Evolutionary conservation across 1,140 invertebrate species (phyloP), one percentile per base, ranked within the genome.

Genomic region (Amphibalanus amphitrite): DNA sequence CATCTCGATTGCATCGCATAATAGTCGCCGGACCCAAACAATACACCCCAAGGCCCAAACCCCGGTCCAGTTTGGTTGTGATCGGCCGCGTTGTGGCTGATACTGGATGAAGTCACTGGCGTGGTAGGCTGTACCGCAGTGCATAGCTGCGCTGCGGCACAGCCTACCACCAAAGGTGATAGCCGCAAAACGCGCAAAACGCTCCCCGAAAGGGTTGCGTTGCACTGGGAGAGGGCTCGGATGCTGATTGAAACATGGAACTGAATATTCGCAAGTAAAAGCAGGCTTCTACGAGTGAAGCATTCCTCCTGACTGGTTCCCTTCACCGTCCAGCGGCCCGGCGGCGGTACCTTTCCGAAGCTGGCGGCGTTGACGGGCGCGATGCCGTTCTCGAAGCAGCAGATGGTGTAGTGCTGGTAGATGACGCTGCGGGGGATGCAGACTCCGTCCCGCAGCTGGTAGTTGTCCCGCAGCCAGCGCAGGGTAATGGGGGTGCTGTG

Each of bases 291-390:
- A 13, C 47, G 25, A 59, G 47, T 25, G 13, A 13, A 13, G 13
- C 25, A 15, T 59, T 59, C 13, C 25, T 59, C 25, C 25, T 59
- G 25, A 15, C 25, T 59, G 47, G 13, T 8, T 67, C 28, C 29
- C 64, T 71, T 67, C n/a, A 68, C n/a, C 30, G 25, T 40, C 67
- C 68, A 38, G 3, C 40, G 3, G 4, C 6, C 40, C 25, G 69
- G 47, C 70, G 3, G 20, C 38, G 26, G 17, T 28, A 84, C 84
- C 81, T 85, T 85, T 70, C 84, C 84, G 75, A 85, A 85, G 72
- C 83, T 84, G 28, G 84, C 84, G 0, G 84, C 84, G 74, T 85
- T 85, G 70, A 85, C 83, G 0, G 84, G 84, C 72, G 83, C 81
- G 64, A 82, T 80, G 71, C 79, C 78, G 69, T 81, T 81, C 69